Conservation (phyloP, 2,888 invertebrate genomes). For the Eledone cirrhosa region DNA sequence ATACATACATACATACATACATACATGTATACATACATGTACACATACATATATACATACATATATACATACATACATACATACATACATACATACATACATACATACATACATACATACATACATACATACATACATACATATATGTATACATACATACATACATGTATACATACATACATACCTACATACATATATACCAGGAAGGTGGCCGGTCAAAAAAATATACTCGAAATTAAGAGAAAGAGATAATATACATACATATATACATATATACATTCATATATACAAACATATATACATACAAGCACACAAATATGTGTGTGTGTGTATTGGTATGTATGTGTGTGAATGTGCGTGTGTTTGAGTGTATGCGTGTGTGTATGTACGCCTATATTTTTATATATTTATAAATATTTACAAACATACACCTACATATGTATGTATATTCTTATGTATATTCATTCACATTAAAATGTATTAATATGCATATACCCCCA, state of each 20-base stretch:
- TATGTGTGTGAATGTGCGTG: too few relatives aligned
- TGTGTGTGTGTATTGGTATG: too few relatives aligned
- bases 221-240: neutral
- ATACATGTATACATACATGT: neutral
- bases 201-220: too few relatives aligned
- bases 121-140: neutral
- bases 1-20: neutral
- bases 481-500: neutral
- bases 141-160: neutral
- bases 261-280: neutral
- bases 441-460: too few relatives aligned
- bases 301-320: neutral
- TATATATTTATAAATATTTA: neutral
- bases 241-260: neutral
- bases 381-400: neutral
- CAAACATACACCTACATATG: neutral
- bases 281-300: constrained; percentile 7
- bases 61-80: constrained; percentile 8
- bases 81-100: neutral
- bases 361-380: neutral
- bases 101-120: neutral
- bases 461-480: neutral
- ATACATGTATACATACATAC: constrained; percentile 1
- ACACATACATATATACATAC: neutral
- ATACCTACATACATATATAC: neutral